Conservation (phyloP, 2,113 vertebrate genomes). For the Neolamprologus fasciatus region DNA sequence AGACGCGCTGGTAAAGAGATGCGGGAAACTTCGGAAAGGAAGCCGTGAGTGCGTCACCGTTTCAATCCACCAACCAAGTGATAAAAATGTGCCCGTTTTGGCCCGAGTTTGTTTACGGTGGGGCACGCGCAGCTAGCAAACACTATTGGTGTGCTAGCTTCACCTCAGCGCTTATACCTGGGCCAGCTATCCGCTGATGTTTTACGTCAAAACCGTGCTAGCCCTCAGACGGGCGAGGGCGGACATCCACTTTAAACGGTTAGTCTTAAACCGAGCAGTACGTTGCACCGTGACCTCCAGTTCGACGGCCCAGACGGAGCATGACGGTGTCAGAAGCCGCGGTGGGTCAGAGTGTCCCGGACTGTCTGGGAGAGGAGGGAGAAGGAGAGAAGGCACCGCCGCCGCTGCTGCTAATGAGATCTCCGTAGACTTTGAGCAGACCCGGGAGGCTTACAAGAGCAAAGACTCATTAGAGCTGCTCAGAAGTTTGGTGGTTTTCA, state of each 20-base stretch:
- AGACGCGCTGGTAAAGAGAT: not conserved
- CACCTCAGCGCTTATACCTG: not conserved
- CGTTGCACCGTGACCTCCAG: not conserved
- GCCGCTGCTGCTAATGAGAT: not conserved
- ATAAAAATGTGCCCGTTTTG: not conserved
- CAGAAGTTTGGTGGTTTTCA: slow-evolving; percentile 71
- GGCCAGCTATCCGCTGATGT: slow-evolving; percentile 25
- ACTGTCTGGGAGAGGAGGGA: not conserved
- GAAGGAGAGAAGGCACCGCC: not conserved
- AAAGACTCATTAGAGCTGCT: slow-evolving; percentile 76
- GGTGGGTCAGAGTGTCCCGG: not conserved
- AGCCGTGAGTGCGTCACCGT: not conserved
- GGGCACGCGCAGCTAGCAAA: not conserved
- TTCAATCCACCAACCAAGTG: not conserved
- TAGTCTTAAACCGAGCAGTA: not conserved
- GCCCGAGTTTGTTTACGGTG: not conserved
- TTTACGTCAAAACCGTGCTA: not conserved
- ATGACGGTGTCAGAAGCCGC: not conserved
- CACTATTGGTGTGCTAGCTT: not conserved
- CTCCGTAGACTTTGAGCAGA: slow-evolving; percentile 65
- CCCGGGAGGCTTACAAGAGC: slow-evolving; percentile 73
- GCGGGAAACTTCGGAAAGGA: not conserved
- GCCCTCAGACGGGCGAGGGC: not conserved
- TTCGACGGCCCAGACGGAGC: not conserved
- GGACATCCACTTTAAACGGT: not conserved